Conservation (phyloP, 2,113 vertebrate genomes). For the Rhea pennata region DNA sequence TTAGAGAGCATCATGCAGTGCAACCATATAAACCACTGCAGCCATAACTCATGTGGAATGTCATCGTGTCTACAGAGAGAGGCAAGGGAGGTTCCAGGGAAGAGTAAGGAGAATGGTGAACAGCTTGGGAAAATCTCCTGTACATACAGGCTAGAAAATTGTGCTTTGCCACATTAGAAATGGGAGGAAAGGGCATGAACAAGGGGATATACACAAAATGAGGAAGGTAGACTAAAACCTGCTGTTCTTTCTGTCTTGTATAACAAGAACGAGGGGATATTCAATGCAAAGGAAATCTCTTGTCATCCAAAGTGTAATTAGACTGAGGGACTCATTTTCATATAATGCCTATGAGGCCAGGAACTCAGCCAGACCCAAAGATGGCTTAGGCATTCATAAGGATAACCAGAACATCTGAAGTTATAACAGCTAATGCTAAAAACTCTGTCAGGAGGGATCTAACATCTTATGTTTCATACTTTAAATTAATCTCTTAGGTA, state of each 20-base stretch:
- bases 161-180: background rate
- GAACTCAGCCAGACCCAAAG: constrained; percentile 27
- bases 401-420: constrained; percentile 1
- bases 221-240: background rate
- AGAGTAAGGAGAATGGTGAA: background rate
- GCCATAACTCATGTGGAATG: background rate
- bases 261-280: background rate
- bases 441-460: background rate
- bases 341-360: constrained; percentile 46
- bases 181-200: background rate
- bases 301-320: constrained; percentile 44
- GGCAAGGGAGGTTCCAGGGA: background rate
- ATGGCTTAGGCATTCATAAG: constrained; percentile 20
- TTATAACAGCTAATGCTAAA: background rate
- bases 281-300: constrained; percentile 35
- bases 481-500: background rate
- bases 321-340: constrained; percentile 34
- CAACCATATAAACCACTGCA: background rate
- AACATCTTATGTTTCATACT: background rate
- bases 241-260: background rate
- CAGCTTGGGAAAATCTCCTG: background rate
- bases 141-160: constrained; percentile 14
- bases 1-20: background rate
- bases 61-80: background rate
- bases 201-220: background rate